Conservation (phyloP, 2,113 vertebrate genomes). For the Edolisoma coerulescens region DNA sequence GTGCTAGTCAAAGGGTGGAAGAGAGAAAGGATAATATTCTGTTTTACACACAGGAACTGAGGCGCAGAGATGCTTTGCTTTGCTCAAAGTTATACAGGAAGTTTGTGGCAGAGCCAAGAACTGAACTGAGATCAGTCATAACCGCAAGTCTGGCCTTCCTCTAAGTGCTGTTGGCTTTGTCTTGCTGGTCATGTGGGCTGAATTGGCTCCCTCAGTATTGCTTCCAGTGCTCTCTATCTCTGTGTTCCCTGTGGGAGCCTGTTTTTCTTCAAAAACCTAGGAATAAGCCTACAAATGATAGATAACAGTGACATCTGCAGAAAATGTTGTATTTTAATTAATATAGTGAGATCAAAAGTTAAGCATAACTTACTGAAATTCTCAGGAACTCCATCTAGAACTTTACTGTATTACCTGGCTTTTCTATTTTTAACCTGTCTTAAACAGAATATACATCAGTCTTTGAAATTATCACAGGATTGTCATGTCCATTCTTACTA, state of each 20-base stretch:
- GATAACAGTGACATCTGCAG: background rate
- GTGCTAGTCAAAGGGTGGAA: background rate
- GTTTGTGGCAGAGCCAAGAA: conserved; percentile 28
- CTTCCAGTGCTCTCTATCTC: background rate
- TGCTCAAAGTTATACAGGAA: background rate
- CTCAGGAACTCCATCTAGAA: background rate
- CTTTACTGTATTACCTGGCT: background rate
- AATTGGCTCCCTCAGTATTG: background rate
- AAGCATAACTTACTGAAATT: background rate
- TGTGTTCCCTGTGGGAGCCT: background rate
- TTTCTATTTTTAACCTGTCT: background rate
- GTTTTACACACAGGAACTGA: background rate
- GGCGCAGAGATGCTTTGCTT: background rate
- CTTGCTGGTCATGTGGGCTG: conserved; percentile 20
- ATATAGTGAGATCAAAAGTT: background rate
- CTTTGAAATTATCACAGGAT: background rate
- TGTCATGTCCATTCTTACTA: background rate
- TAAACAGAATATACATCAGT: background rate
- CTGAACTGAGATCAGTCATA: background rate
- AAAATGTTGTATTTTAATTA: background rate
- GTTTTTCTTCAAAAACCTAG: background rate
- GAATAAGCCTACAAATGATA: background rate
- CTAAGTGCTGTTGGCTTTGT: conserved; percentile 17
- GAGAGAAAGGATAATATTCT: background rate
- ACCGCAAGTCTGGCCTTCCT: conserved; percentile 22